Base-by-base conservation (phyloP, 2,888 invertebrate species). In the Ditylenchus weischeri region DNA sequence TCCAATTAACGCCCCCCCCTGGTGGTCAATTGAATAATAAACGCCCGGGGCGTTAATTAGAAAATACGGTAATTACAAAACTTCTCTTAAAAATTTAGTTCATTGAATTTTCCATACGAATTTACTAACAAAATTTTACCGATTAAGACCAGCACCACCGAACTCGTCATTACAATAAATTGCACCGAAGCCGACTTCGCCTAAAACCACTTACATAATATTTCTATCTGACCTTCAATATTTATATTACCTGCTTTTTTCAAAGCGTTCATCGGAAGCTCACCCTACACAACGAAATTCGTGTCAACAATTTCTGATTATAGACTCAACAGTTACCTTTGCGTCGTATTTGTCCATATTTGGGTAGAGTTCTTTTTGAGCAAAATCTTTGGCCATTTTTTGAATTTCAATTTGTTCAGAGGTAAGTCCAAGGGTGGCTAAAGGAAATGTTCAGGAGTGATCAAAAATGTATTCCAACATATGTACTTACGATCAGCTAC, bases 291-390 rank as follows among this genome's bases (percentile, higher is more conserved):
- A 62, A 38, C 19, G 8, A 6, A 43, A 43, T 15, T 43, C 13
- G 3, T 43, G 43, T 15, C 2, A 13, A 43, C 1, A 43, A 43
- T 2, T 2, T 43, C 38, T 43, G 43, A 43, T 43, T 43, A 6
- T 43, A 2, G 1, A 43, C 43, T 13, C 5, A 43, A 43, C 3
- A 43, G 1, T 15, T 43, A 86, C 87, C 82, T 87, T 84, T 74
- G 85, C 83, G 80, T 88, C 87, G 87, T 87, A 88, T 71, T 85
- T 81, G n/a, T 83, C 84, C 87, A 87, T 87, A 61, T 85, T 75
- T 15, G 87, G 87, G 38, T 80, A 79, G 83, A 88, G 84, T 79
- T 87, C 87, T 69, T 86, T 86, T 66, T 81, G 79, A 11, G 87
- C 87, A 83, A 88, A 88, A 66, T 86, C 84, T 62, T 81, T 72